Percentiles rank a stretch among this genome's conserved stretches.
Conservation (phyloP, 2,113 vertebrate species). For the Heterocephalus glaber region DNA sequence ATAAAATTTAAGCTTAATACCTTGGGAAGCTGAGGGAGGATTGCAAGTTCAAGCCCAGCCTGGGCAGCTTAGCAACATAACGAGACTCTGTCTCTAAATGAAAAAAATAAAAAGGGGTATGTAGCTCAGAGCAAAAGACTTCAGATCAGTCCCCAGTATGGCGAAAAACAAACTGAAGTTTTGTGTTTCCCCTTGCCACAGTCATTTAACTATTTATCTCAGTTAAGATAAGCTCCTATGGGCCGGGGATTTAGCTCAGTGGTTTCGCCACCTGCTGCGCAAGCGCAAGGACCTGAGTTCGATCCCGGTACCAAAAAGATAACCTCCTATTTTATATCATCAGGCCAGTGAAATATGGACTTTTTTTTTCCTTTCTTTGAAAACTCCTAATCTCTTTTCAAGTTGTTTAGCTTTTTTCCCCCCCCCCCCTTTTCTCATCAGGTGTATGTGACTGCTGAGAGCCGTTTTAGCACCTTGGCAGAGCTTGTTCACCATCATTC, state of each 20-base stretch:
- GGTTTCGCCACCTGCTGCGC: too few relatives aligned
- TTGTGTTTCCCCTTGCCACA: neutral
- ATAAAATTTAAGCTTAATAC: neutral
- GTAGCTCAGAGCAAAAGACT: neutral
- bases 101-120: neutral
- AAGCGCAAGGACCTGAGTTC: too few relatives aligned
- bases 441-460: slow-evolving; percentile 98
- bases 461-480: slow-evolving; percentile 96
- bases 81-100: neutral
- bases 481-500: slow-evolving; percentile 99
- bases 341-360: neutral
- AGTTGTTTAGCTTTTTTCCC: neutral
- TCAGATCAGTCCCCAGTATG: neutral
- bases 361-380: neutral
- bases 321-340: neutral
- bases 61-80: neutral
- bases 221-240: neutral
- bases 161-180: neutral
- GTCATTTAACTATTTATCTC: neutral
- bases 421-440: slow-evolving; percentile 72
- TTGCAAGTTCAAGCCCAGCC: neutral
- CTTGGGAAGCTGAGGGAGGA: neutral
- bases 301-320: too few relatives aligned
- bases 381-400: neutral
- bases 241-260: too few relatives aligned